Conservation (phyloP, 1,140 invertebrate genomes). For the Diprion similis region DNA sequence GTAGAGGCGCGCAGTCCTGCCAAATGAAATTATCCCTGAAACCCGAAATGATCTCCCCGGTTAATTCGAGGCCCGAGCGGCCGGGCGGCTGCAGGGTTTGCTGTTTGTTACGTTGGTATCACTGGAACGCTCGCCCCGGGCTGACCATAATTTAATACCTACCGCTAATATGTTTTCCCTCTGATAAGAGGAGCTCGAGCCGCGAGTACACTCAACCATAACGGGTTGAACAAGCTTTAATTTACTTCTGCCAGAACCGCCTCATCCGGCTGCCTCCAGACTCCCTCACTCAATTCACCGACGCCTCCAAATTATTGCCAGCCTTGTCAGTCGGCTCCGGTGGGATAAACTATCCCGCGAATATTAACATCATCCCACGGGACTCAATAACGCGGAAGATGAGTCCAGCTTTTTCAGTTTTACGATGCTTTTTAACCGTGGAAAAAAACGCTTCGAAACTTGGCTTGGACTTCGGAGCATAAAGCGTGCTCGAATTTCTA, state of each 20-base stretch:
- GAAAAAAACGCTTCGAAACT: too few species aligned
- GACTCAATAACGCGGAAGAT: too few species aligned
- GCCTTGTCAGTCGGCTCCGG: too few species aligned
- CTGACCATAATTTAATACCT: slow-evolving; percentile 54
- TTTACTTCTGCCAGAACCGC: not conserved
- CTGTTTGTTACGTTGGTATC: slow-evolving; percentile 49
- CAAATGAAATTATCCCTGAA: slow-evolving; percentile 58
- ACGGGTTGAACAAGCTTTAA: not conserved
- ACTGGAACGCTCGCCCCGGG: slow-evolving; percentile 40
- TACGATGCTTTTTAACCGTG: too few species aligned
- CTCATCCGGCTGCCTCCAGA: not conserved
- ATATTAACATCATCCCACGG: too few species aligned
- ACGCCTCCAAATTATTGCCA: too few species aligned
- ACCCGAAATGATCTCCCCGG: slow-evolving; percentile 43
- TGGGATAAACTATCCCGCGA: too few species aligned
- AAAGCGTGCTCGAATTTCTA: too few species aligned
- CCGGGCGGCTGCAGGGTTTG: slow-evolving; percentile 32
- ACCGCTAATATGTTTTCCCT: slow-evolving; percentile 47
- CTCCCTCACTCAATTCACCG: too few species aligned
- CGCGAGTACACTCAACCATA: not conserved
- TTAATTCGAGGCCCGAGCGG: slow-evolving; percentile 42
- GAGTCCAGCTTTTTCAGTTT: too few species aligned
- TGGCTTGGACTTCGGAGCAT: too few species aligned
- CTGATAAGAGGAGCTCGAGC: slow-evolving; percentile 43
- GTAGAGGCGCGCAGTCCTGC: slow-evolving; percentile 35